Percentiles rank a stretch among this genome's conserved stretches.
These are phyloP conservation scores for Conomelus anceps DNA, from an alignment of 2,888 invertebrate species.

Conservation along the genomic window DNA sequence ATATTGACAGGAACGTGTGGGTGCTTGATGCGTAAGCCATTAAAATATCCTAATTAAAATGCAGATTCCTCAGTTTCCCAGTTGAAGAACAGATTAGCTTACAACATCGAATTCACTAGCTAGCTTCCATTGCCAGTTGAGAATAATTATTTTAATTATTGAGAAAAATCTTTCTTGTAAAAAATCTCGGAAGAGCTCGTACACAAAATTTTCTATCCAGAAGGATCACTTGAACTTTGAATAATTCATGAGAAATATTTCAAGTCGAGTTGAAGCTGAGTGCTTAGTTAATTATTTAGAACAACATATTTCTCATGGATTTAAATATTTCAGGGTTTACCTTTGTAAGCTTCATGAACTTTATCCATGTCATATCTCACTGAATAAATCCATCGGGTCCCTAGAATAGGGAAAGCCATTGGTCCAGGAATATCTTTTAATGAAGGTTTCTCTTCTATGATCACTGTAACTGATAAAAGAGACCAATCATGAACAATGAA, in stretches of 20 bases:
- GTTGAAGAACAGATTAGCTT: neutral
- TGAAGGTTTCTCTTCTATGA: conserved; percentile 11
- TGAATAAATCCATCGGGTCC: conserved; percentile 74
- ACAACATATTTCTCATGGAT: neutral
- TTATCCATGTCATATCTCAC: conserved; percentile 59
- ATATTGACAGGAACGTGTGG: neutral
- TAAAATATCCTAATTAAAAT: neutral
- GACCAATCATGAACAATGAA: neutral
- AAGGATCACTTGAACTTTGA: neutral
- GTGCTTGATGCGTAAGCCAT: neutral
- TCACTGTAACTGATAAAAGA: neutral
- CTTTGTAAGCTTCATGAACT: conserved; percentile 71
- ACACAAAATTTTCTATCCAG: neutral
- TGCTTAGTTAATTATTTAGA: neutral
- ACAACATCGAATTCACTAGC: neutral
- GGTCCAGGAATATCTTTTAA: conserved; percentile 64
- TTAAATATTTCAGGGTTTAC: conserved; percentile 42
- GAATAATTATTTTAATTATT: neutral
- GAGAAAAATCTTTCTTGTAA: neutral
- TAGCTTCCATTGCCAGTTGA: neutral
- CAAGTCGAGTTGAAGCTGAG: neutral
- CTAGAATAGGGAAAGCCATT: conserved; percentile 58
- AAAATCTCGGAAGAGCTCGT: too few species aligned
- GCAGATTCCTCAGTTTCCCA: neutral
- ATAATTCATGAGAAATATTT: neutral